Evolutionary conservation across 1,140 invertebrate genomes (phyloP), one percentile per base, ranked within the genome.

Genomic region (Lanistes nyassanus): DNA sequence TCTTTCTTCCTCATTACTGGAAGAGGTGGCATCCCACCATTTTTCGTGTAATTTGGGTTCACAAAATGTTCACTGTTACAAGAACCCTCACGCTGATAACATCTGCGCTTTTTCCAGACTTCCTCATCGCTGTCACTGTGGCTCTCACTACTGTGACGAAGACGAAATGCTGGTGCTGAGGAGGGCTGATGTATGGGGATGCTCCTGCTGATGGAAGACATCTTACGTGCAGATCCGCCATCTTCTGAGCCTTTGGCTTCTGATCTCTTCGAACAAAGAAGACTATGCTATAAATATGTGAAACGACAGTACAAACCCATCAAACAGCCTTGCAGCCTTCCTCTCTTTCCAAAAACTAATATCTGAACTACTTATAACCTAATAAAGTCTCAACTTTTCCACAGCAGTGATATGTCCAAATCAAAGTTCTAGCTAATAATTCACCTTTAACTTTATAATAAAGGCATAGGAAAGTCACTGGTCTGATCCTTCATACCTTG

Each of bases 1-100:
- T 82, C 81, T 56, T 84, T 83, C 47, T 56, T 74, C 67, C 80
- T 83, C 34, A 77, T 81, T 0, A 31, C 42, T 11, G 70, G 70
- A 34, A 72, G 7, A 11, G 34, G 56, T 4, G 70, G 70, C 9
- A 21, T 42, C 26, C 70, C 36, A 5, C 70, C 70, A 62, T 72
- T 60, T 26, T 72, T 72, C 6, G 60, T 55, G 31, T 60, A 72
- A 36, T 72, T 72, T 31, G 70, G 70, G 29, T 72, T 72, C 7
- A 72, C 36, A 29, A 72, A 72, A 34, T 42, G 51, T 58, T 72
- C 29, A 21, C 19, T 39, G 70, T 34, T 55, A 11, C 9, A 13
- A 16, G 26, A 31, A 11, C 11, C 26, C 6, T 3, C 34, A 42
- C 1, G 56, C 9, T 5, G 42, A 9, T 13, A 47, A 26, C 34